A percentile compares a stretch with the other conserved stretches of the same genome.
Conservation (phyloP, 1,140 invertebrate species). For the Agrilus planipennis region DNA sequence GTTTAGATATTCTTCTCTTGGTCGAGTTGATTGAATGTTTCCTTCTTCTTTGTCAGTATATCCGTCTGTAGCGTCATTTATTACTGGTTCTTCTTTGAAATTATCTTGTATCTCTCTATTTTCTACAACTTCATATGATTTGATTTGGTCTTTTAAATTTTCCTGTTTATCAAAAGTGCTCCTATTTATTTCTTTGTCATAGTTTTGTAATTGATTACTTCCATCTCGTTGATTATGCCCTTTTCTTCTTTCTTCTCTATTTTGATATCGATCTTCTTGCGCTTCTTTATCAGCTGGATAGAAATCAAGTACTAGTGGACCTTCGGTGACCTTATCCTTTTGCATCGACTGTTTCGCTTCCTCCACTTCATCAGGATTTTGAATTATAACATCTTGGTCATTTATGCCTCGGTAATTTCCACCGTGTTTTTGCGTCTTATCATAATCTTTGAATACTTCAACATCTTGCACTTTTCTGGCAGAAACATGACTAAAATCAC, state of each 20-base stretch:
- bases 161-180: no score
- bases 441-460: slow-evolving; percentile 18
- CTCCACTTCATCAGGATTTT: not conserved
- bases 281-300: not conserved
- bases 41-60: no score
- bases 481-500: not conserved
- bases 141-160: no score
- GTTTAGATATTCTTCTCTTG: no score
- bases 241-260: slow-evolving; percentile 10
- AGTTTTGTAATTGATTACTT: no score
- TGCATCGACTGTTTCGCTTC: not conserved
- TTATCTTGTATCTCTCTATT: no score
- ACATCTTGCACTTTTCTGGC: slow-evolving; percentile 5
- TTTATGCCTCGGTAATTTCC: slow-evolving; percentile 14
- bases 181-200: no score
- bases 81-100: no score
- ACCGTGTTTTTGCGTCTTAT: slow-evolving; percentile 17
- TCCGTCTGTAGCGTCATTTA: no score
- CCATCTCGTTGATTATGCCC: no score
- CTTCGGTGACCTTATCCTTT: not conserved
- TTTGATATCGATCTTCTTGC: slow-evolving; percentile 8
- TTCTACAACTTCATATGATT: no score
- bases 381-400: not conserved
- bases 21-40: no score
- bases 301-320: not conserved